phyloP scores from a whole-genome alignment of 2,797 vertebrate genomes.

The Sardinella longiceps region DNA sequence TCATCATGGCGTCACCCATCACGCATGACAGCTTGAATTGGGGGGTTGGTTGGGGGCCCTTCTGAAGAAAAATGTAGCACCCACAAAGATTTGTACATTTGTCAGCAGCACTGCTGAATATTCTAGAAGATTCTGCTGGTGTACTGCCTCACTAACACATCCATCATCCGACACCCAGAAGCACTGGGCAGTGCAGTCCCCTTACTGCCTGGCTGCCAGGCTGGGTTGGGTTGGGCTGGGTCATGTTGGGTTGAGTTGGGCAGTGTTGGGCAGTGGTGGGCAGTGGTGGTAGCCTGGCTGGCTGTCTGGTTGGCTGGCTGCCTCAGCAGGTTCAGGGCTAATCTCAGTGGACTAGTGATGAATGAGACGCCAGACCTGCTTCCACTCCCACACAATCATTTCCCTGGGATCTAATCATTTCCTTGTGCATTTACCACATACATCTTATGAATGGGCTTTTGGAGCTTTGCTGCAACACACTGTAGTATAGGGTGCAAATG shows the following conservation, averaged over 20 bases:
- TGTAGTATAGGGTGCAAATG: not conserved
- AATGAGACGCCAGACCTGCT: not conserved
- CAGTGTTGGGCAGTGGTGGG: no score
- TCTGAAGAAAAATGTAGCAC: not conserved
- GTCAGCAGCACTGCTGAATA: slow-evolving; percentile 2
- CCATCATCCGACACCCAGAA: not conserved
- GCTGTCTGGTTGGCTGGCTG: not conserved
- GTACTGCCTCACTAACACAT: slow-evolving; percentile 6
- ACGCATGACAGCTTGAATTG: not conserved
- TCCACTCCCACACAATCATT: slow-evolving; percentile 16
- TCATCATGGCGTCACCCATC: not conserved
- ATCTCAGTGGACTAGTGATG: slow-evolving; percentile 13
- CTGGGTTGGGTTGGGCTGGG: not conserved
- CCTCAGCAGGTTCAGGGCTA: slow-evolving; percentile 3
- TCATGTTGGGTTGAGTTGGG: not conserved
- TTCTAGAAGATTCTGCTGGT: slow-evolving; percentile 16
- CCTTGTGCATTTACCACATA: slow-evolving; percentile 2
- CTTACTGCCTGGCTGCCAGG: not conserved
- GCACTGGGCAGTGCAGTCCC: not conserved
- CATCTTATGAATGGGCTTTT: not conserved
- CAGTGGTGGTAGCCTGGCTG: not conserved
- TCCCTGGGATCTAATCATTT: slow-evolving; percentile 6
- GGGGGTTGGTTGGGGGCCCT: not conserved
- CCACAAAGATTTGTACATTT: slow-evolving; percentile 4
- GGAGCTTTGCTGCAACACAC: not conserved